A percentile compares a stretch with the other conserved stretches of the same genome.
Evolutionary conservation across 2,888 invertebrate species (phyloP).

Genomic region (Melanophora roralis): DNA sequence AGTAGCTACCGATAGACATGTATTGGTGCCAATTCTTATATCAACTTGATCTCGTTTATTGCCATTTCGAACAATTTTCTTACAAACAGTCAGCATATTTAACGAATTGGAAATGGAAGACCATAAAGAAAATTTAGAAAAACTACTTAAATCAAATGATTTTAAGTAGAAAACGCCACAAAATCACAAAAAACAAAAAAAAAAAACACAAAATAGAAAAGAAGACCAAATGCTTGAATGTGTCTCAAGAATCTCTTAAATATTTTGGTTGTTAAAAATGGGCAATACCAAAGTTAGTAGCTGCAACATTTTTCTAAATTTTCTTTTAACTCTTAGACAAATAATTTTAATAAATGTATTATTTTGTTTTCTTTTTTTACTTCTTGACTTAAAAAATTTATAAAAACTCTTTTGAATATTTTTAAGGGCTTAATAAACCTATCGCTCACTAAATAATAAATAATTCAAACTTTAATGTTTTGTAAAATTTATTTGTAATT

Average conservation of each 20-base stretch:
- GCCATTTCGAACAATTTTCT: slow-evolving; percentile 49
- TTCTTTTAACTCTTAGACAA: background rate
- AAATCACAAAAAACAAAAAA: slow-evolving; percentile 1
- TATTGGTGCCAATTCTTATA: slow-evolving; percentile 53
- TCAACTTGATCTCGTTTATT: slow-evolving; percentile 57
- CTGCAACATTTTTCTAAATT: slow-evolving; percentile 31
- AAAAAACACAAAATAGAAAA: slow-evolving; percentile 5
- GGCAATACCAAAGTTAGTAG: background rate
- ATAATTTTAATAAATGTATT: no score
- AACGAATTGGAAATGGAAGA: background rate
- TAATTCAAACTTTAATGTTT: no score
- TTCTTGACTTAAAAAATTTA: no score
- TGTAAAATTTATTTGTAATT: no score
- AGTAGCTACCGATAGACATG: background rate
- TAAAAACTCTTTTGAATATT: no score
- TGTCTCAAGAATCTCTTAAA: slow-evolving; percentile 63
- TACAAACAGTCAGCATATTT: slow-evolving; percentile 48
- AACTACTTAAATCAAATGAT: slow-evolving; percentile 13
- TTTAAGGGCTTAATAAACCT: no score
- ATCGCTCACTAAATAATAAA: no score
- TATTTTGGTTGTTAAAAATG: slow-evolving; percentile 22
- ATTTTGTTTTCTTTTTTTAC: no score
- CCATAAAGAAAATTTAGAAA: background rate
- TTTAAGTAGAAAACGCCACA: slow-evolving; percentile 29
- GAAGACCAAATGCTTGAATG: slow-evolving; percentile 10